Percentiles rank a stretch among this genome's conserved stretches.
Conservation (phyloP, 2,113 vertebrate genomes). For the Donacobius atricapilla region DNA sequence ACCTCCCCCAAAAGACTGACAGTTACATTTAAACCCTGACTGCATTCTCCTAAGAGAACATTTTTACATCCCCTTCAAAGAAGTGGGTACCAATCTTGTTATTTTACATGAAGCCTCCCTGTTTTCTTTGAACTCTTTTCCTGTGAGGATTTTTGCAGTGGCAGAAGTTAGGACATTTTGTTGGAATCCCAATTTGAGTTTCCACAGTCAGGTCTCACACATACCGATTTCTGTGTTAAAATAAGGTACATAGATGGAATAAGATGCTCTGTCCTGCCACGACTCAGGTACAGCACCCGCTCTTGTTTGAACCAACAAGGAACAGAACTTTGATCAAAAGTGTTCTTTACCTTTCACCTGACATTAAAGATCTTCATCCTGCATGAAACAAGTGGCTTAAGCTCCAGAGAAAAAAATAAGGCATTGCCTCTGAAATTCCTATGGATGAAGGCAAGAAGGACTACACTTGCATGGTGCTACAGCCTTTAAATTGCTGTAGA, state of each 20-base stretch:
- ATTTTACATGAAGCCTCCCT: neutral
- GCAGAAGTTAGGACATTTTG: neutral
- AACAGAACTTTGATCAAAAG: neutral
- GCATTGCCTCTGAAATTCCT: neutral
- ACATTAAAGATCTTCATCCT: neutral
- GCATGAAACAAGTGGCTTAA: neutral
- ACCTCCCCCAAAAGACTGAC: neutral
- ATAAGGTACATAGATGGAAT: neutral
- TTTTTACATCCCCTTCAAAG: neutral
- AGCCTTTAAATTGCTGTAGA: fast-evolving
- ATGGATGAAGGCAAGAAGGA: neutral
- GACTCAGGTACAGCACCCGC: neutral
- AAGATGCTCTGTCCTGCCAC: neutral
- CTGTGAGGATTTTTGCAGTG: neutral
- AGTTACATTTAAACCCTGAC: neutral
- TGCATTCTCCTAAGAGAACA: fast-evolving
- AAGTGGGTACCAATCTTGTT: fast-evolving
- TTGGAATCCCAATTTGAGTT: neutral
- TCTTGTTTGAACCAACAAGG: neutral
- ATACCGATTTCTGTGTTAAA: neutral
- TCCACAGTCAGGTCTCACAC: neutral
- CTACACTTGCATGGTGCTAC: neutral
- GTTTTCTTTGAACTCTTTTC: neutral
- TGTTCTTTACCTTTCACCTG: neutral
- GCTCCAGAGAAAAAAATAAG: neutral